Base-by-base conservation (phyloP, 2,113 vertebrate species). In the Protobothrops mucrosquamatus region DNA sequence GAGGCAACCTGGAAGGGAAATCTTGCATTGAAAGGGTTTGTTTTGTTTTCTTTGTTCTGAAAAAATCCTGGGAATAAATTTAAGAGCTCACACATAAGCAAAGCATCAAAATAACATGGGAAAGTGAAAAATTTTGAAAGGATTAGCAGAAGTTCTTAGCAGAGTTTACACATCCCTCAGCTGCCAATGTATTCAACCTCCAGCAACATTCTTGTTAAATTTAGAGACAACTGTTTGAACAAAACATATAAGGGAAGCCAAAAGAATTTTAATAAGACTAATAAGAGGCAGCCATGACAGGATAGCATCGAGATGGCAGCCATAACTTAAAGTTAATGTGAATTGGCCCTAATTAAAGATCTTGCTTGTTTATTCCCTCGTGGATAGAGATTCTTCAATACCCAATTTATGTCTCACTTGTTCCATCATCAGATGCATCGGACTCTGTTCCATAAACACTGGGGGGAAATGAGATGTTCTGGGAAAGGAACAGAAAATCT, bases 401-500 rank as follows among this genome's bases (percentile, higher is more conserved):
- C 7, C 29, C 7, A 85, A 34, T 89, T 88, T 43, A 54, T 34
- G 12, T 89, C 69, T 93, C 12, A 85, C 24, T 10, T 23, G 26
- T 59, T 15, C 39, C 85, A 26, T 1, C 26, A 39, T 89, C 43
- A 57, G n/a, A 89, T 34, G 55, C 34, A 88, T 46, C 14, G 3
- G 86, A 55, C 14, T 88, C 74, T 56, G 29, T 59, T 15, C 20
- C 88, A 64, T 11, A 51, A 59, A n/a, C 0, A 5, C 6, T 14
- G 23, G n/a, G 7, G 74, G 3, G 29, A 15, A 46, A 86, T 34
- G 20, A 86, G 54, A 7, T 54, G 81, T 87, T 87, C 4, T 15
- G 48, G 85, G 22, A 91, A 91, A 34, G 43, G 15, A 54, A 59
- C 23, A 74, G 64, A 93, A 95, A 94, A 91, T 87, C 91, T 91